Conservation (phyloP, 2,888 invertebrate species). For the Thyatira batis region DNA sequence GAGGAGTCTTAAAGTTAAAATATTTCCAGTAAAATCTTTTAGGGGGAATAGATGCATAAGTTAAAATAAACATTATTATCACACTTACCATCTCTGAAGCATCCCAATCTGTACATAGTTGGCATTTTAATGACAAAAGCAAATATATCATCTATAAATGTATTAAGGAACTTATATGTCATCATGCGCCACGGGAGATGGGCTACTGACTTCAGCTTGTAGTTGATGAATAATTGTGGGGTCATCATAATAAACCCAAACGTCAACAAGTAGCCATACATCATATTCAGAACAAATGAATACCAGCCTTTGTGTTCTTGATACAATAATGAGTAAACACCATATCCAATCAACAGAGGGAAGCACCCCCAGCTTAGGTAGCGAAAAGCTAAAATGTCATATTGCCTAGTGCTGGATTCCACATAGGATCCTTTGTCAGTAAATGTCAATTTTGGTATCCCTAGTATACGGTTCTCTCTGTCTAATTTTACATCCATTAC, state of each 20-base stretch:
- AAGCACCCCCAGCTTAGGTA: constrained; percentile 98
- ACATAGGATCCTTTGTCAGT: constrained; percentile 98
- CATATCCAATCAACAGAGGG: constrained; percentile 96
- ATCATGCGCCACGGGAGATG: constrained; percentile 99
- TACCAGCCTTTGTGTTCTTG: constrained; percentile 99
- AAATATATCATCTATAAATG: constrained; percentile 99
- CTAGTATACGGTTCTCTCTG: constrained; percentile 88
- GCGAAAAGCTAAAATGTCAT: constrained; percentile 97
- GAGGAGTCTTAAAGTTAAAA: too few species aligned
- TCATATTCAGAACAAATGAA: constrained; percentile 97
- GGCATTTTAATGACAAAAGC: constrained; percentile 99
- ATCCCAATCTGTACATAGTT: constrained; percentile 98
- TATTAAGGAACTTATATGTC: constrained; percentile 99
- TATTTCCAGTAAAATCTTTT: too few species aligned
- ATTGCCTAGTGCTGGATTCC: constrained; percentile 95
- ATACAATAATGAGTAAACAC: constrained; percentile 96
- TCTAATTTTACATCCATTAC: constrained; percentile 90
- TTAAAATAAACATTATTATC: constrained; percentile 3
- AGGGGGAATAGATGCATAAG: too few species aligned
- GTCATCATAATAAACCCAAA: constrained; percentile 99
- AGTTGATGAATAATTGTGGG: constrained; percentile 99
- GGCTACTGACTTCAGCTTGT: constrained; percentile 99
- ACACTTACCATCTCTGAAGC: constrained; percentile 94
- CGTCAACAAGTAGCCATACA: constrained; percentile 98
- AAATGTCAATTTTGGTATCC: constrained; percentile 91